Base-by-base conservation (phyloP, 2,888 invertebrate species). In the Xestoiulus laeticollis region DNA sequence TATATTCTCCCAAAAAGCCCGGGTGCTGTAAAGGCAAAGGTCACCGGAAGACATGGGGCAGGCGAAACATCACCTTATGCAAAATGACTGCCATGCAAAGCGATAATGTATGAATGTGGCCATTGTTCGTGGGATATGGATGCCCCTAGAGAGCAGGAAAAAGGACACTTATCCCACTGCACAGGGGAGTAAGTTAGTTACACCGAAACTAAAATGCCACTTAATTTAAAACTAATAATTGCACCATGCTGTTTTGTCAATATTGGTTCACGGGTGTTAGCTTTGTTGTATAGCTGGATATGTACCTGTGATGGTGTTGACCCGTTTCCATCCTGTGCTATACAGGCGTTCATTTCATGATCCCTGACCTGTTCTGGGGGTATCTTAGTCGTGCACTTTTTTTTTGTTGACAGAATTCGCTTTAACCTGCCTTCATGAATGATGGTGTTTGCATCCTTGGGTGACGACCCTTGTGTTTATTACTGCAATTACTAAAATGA, bases 211-310 rank as follows among this genome's bases (percentile, higher is more conserved):
- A 6, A 12, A 78, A 8, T 26, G 30, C 78, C 30, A 14, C 78
- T 26, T 26, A 26, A 68, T 68, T 68, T 68, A n/a, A 68, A 78
- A 78, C 78, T 78, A 78, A 78, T 78, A 78, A 78, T 68, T 68
- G 68, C 68, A 26, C 26, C 68, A 26, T 68, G 68, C 78, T 30
- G 30, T 78, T 38, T 78, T 78, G 78, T 78, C 78, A 78, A 78
- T 78, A 78, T 78, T 78, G 78, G 78, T 32, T 78, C 26, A 16
- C 59, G 14, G 78, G 78, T 16, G 26, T 14, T 26, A 68, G 68
- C 68, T 26, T 68, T 68, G 68, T 68, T 68, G n/a, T 26, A 26
- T 26, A n/a, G 59, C 59, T n/a, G 48, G 14, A 14, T 12, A 59
- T 59, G n/a, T n/a, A n/a, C 38, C 26, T 30, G 30, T 30, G 78